A percentile compares a stretch with the other conserved stretches of the same genome.
Conservation (phyloP, 2,113 vertebrate genomes). For the Rhinoptilus africanus region DNA sequence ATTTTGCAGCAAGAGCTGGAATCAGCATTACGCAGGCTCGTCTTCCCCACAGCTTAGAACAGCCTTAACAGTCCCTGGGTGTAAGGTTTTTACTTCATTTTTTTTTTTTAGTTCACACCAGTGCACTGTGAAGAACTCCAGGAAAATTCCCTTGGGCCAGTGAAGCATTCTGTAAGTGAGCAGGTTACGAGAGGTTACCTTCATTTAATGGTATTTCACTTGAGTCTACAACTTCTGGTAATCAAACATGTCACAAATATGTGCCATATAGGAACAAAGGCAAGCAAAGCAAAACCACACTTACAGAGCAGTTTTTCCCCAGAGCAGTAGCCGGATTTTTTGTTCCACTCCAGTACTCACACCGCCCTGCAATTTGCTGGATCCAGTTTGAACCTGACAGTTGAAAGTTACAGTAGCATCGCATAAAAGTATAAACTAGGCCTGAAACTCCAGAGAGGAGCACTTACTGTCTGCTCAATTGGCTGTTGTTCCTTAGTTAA, state of each 20-base stretch:
- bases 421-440: neutral
- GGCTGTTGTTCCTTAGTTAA: neutral
- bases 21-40: neutral
- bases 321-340: neutral
- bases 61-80: neutral
- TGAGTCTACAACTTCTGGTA: neutral
- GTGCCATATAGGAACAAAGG: too few species aligned
- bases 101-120: neutral
- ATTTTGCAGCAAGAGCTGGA: neutral
- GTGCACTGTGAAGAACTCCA: neutral
- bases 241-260: too few species aligned
- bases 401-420: neutral
- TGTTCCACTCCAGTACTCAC: neutral
- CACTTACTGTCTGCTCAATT: neutral
- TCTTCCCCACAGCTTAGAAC: neutral
- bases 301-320: neutral
- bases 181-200: fast-evolving
- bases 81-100: neutral
- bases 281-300: neutral
- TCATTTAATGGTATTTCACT: neutral
- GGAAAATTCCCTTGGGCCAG: neutral
- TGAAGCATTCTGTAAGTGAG: neutral
- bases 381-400: neutral
- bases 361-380: neutral
- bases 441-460: neutral